These are phyloP conservation scores for Sphinx pinastri DNA, from an alignment of 2,888 invertebrate genomes.

Conservation along the genomic window DNA sequence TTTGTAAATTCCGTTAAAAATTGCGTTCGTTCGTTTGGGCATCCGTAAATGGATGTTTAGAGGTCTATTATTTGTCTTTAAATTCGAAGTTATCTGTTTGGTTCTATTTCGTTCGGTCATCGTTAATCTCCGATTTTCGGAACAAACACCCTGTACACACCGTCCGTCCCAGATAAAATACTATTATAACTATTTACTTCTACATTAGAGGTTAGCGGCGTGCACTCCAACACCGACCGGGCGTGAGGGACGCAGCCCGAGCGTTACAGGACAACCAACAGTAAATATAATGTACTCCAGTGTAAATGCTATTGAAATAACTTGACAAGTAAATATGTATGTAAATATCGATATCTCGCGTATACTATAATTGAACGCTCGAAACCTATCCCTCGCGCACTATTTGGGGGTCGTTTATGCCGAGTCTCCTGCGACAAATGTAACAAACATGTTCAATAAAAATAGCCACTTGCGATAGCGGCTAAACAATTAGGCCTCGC, in stretches of 20 bases:
- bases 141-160: background rate
- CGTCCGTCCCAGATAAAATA: conserved; percentile 19
- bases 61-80: too few relatives aligned
- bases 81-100: too few relatives aligned
- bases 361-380: background rate
- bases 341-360: conserved; percentile 14
- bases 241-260: conserved; percentile 7
- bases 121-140: too few relatives aligned
- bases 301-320: conserved; percentile 36
- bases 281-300: conserved; percentile 31
- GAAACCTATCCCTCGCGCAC: background rate
- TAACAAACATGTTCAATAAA: background rate
- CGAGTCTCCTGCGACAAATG: background rate
- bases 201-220: background rate
- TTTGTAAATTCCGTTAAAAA: too few relatives aligned
- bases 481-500: too few relatives aligned
- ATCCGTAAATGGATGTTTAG: too few relatives aligned
- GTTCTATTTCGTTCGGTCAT: too few relatives aligned
- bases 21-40: too few relatives aligned
- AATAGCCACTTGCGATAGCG: too few relatives aligned
- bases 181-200: conserved; percentile 24
- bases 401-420: background rate
- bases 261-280: conserved; percentile 30
- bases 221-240: background rate
- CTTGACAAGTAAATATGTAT: conserved; percentile 10